Conservation (phyloP, 2,888 invertebrate genomes). For the Drosophila fulvimacula region DNA sequence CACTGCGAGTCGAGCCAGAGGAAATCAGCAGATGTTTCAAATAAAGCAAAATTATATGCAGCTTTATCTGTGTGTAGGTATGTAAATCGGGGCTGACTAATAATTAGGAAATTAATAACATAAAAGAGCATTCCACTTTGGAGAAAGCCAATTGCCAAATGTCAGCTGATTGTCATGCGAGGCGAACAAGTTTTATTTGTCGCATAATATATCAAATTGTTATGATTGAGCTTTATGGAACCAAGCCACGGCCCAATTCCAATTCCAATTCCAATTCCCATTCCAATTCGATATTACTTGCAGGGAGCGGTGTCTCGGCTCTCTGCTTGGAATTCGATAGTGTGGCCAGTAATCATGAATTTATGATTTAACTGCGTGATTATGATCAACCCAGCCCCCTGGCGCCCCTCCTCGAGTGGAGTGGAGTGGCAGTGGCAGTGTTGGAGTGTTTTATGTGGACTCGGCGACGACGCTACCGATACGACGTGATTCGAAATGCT, state of each 20-base stretch:
- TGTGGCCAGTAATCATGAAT: constrained; percentile 67
- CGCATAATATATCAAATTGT: constrained; percentile 67
- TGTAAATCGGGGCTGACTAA: background rate
- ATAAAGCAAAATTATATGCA: background rate
- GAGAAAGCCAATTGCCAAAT: constrained; percentile 37
- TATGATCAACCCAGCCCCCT: constrained; percentile 40
- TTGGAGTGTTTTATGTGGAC: constrained; percentile 36
- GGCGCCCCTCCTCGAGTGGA: background rate
- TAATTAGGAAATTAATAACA: constrained; percentile 4
- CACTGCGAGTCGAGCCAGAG: constrained; percentile 1
- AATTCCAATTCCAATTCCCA: constrained; percentile 15
- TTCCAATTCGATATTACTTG: constrained; percentile 26
- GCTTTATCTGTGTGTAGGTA: background rate
- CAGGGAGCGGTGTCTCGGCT: constrained; percentile 56
- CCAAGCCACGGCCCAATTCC: constrained; percentile 34
- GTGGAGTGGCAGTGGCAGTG: background rate
- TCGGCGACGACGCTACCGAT: constrained; percentile 29
- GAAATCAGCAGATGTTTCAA: constrained; percentile 5
- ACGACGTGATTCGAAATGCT: constrained; percentile 61
- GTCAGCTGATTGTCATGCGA: constrained; percentile 49
- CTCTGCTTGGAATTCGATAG: constrained; percentile 68
- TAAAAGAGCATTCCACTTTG: constrained; percentile 1
- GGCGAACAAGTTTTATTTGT: constrained; percentile 35
- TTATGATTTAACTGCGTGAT: constrained; percentile 80
- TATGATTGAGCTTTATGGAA: constrained; percentile 55